A percentile compares a stretch with the other conserved stretches of the same genome.
Conservation (phyloP, 2,888 invertebrate species). For the Bellardia pandia region DNA sequence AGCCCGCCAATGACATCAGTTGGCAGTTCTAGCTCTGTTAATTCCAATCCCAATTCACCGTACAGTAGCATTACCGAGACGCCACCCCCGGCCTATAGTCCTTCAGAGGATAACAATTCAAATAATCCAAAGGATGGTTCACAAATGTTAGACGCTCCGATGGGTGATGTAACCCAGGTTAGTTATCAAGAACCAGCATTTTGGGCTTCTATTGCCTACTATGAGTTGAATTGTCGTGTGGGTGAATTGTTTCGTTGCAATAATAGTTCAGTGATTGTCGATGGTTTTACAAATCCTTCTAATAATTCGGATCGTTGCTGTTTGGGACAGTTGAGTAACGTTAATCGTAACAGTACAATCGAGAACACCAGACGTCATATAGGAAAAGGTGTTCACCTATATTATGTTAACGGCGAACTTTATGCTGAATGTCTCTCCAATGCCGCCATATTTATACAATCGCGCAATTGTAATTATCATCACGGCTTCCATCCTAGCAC, state of each 20-base stretch:
- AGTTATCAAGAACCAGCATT: constrained; percentile 96
- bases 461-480: constrained; percentile 98
- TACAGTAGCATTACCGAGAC: constrained; percentile 94
- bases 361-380: constrained; percentile 99
- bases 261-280: constrained; percentile 96
- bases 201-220: constrained; percentile 99
- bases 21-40: constrained; percentile 87
- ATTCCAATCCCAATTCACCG: constrained; percentile 88
- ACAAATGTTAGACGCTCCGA: constrained; percentile 86
- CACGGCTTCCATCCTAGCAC: constrained; percentile 99
- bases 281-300: constrained; percentile 99
- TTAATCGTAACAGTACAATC: constrained; percentile 98
- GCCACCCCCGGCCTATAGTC: constrained; percentile 97
- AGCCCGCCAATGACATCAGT: constrained; percentile 87
- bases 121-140: constrained; percentile 86
- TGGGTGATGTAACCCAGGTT: constrained; percentile 93
- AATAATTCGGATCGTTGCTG: constrained; percentile 98
- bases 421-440: constrained; percentile 99
- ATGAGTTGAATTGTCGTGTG: constrained; percentile 98
- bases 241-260: constrained; percentile 98
- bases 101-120: constrained; percentile 91
- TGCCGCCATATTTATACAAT: constrained; percentile 99
- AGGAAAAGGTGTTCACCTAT: constrained; percentile 93
- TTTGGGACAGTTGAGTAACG: constrained; percentile 98
- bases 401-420: constrained; percentile 98